Percentiles rank a stretch among this genome's conserved stretches.
These are phyloP conservation scores for Hypena proboscidalis DNA, from an alignment of 2,888 invertebrate genomes.

Conservation along the genomic window DNA sequence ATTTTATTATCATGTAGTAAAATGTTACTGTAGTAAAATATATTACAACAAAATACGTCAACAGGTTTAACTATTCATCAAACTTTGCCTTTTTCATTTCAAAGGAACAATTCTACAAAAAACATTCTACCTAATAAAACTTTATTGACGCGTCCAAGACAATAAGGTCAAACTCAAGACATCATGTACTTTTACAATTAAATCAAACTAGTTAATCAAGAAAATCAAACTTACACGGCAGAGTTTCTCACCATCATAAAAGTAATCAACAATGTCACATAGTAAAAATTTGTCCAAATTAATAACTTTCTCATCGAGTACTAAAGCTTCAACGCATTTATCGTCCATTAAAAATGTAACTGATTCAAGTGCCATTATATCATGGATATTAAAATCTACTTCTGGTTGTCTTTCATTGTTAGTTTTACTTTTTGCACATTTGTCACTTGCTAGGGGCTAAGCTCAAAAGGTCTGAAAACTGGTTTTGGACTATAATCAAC, in stretches of 20 bases:
- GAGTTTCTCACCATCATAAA: slow-evolving; percentile 57
- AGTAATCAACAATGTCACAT: slow-evolving; percentile 33
- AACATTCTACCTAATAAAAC: too few relatives aligned
- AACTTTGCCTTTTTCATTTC: too few relatives aligned
- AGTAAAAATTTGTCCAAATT: slow-evolving; percentile 66
- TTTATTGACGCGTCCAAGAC: too few relatives aligned
- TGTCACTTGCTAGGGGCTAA: slow-evolving; percentile 54
- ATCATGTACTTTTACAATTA: slow-evolving; percentile 1
- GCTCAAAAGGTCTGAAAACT: slow-evolving; percentile 56
- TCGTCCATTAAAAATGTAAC: slow-evolving; percentile 78
- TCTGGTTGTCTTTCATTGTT: slow-evolving; percentile 68
- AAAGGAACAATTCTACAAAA: too few relatives aligned
- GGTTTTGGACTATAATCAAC: slow-evolving; percentile 73
- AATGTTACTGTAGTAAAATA: too few relatives aligned
- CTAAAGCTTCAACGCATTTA: slow-evolving; percentile 60
- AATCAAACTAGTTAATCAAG: slow-evolving; percentile 45
- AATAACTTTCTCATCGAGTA: slow-evolving; percentile 74
- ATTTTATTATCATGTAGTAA: too few relatives aligned
- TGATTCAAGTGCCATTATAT: slow-evolving; percentile 58
- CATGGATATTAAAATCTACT: slow-evolving; percentile 76
- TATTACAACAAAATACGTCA: too few relatives aligned
- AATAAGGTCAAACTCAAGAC: too few relatives aligned
- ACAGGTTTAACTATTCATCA: too few relatives aligned
- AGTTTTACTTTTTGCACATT: slow-evolving; percentile 70
- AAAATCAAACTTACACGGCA: slow-evolving; percentile 47